Evolutionary conservation across 2,888 invertebrate genomes (phyloP), one percentile per base, ranked within the genome.

Genomic region (Caenorhabditis wallacei): DNA sequence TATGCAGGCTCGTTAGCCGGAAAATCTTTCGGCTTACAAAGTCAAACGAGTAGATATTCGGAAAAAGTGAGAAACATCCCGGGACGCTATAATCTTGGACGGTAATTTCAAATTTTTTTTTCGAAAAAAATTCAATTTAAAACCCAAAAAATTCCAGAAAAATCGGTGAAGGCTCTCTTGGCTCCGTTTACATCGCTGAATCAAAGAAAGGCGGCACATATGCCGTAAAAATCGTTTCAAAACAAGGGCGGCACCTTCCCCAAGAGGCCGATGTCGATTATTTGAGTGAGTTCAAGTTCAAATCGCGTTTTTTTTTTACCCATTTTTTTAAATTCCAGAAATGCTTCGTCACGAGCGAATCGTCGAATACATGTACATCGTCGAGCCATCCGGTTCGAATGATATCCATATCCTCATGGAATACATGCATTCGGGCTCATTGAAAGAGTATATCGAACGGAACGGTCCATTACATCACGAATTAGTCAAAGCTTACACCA

Each of bases 401-500:
- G 84, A 84, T 35, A 79, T 85, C 8, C 83, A 84, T 20, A 93
- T 93, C 84, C 93, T 93, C 86, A 93, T 93, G 92, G 93, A 93
- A 87, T 93, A 92, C 84, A 93, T 93, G 93, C 91, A 93, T 8
- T 93, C 93, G 84, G 93, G 93, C 11, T 93, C 93, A n/a, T 90
- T 93, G 30, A 92, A 92, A 46, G 74, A 84, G 11, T 76, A 80
- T 20, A 80, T 86, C 24, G 74, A 80, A 7, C 68, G 56, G 13
- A 51, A 71, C 24, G 84, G 82, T 35, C 53, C 79, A 5, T 8
- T 83, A 22, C 35, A 75, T 54, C 63, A 74, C 11, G 57, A 75
- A n/a, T 22, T 80, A 2, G 66, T 71, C 16, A 83, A 70, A 51
- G 46, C 56, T 20, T 83, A 80, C 40, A 75, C 78, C 5, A 75